Evolutionary conservation across 2,888 invertebrate species (phyloP).

Genomic region (Spodoptera littoralis): DNA sequence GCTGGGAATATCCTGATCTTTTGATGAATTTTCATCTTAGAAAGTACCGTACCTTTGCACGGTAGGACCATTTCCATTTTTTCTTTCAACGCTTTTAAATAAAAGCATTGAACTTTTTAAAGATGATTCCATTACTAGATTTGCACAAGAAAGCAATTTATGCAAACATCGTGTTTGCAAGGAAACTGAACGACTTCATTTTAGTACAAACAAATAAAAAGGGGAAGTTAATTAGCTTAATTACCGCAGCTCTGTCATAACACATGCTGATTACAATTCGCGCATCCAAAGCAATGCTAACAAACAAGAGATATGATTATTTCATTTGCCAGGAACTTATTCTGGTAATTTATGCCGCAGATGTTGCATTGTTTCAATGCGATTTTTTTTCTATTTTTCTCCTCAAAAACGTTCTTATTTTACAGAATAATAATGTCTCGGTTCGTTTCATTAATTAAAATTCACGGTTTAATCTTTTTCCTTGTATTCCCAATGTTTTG

Average conservation of each 20-base stretch:
- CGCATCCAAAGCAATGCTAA: constrained; percentile 32
- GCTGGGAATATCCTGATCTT: neutral
- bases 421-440: constrained; percentile 4
- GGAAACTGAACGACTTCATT: constrained; percentile 17
- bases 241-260: constrained; percentile 45
- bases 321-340: constrained; percentile 36
- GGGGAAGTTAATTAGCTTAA: constrained; percentile 56
- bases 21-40: too few species aligned
- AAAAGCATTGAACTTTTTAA: too few species aligned
- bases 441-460: constrained; percentile 28
- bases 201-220: constrained; percentile 20
- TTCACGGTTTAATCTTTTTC: constrained; percentile 13
- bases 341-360: constrained; percentile 29
- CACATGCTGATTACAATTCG: constrained; percentile 47
- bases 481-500: neutral
- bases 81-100: too few species aligned
- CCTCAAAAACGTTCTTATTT: constrained; percentile 16
- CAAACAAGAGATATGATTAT: constrained; percentile 42
- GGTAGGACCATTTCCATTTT: too few species aligned
- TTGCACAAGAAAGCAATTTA: too few species aligned
- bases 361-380: constrained; percentile 25
- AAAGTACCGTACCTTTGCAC: too few species aligned
- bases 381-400: constrained; percentile 45
- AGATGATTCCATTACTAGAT: too few species aligned
- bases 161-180: neutral